Conservation (phyloP, 2,888 invertebrate genomes). For the Limnephilus lunatus region DNA sequence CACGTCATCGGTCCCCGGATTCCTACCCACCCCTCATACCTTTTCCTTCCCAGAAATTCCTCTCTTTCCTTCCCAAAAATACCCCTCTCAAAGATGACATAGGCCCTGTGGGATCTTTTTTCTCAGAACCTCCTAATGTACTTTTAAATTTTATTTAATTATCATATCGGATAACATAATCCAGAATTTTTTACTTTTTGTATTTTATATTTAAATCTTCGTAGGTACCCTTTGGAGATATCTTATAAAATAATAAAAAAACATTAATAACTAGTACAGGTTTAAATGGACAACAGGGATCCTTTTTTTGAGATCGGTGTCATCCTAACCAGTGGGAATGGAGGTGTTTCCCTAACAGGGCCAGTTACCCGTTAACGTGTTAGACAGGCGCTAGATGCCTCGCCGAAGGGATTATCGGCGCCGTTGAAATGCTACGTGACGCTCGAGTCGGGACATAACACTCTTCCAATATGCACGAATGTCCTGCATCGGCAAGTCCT, state of each 20-base stretch:
- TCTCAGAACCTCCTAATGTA: too few relatives aligned
- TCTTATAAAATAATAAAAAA: not conserved
- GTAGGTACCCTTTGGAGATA: too few relatives aligned
- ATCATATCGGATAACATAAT: too few relatives aligned
- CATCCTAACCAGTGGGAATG: constrained; percentile 27
- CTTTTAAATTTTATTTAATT: too few relatives aligned
- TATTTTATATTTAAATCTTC: too few relatives aligned
- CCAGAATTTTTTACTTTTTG: too few relatives aligned
- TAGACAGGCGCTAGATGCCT: constrained; percentile 14
- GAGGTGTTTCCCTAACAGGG: not conserved
- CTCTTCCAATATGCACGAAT: constrained; percentile 53
- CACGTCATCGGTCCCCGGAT: too few relatives aligned
- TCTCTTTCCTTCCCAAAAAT: too few relatives aligned
- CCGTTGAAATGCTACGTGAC: constrained; percentile 63
- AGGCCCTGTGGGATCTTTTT: too few relatives aligned
- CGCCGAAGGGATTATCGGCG: constrained; percentile 61
- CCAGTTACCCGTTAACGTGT: not conserved
- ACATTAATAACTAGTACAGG: not conserved
- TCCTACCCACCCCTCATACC: too few relatives aligned
- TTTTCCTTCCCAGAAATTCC: too few relatives aligned
- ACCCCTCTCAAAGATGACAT: too few relatives aligned
- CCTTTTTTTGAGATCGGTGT: not conserved
- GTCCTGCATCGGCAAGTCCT: constrained; percentile 1
- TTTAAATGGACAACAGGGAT: not conserved
- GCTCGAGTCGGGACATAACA: constrained; percentile 27